Conservation (phyloP, 2,113 vertebrate species). For the Arvicanthis niloticus region DNA sequence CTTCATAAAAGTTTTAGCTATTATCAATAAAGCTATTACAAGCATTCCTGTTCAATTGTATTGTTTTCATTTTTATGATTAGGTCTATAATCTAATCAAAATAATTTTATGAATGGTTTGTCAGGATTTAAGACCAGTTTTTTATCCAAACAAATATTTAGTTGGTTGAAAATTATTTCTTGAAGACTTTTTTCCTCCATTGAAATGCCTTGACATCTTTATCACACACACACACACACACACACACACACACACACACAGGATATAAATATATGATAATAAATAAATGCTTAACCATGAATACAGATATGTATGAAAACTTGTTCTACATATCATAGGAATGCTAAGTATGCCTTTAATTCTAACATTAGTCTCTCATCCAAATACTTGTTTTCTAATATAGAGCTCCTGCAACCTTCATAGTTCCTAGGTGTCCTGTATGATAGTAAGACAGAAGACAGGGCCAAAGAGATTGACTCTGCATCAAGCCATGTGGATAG, state of each 20-base stretch:
- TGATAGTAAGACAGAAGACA: neutral
- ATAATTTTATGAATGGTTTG: neutral
- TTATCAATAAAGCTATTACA: neutral
- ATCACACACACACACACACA: neutral
- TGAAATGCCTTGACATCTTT: neutral
- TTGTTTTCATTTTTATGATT: conserved; percentile 25
- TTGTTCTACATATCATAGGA: neutral
- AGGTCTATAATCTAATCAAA: neutral
- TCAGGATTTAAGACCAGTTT: neutral
- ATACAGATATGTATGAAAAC: neutral
- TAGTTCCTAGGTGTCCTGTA: neutral
- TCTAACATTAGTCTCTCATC: neutral
- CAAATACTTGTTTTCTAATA: neutral
- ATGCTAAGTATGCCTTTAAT: neutral
- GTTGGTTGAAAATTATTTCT: neutral
- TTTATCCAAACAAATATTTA: neutral
- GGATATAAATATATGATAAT: neutral
- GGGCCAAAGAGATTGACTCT: neutral
- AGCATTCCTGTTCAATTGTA: neutral
- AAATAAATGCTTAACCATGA: neutral
- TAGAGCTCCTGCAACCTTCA: neutral
- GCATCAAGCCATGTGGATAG: too few species aligned
- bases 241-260: neutral
- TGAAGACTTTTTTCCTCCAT: neutral
- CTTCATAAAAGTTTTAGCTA: neutral